Base-by-base conservation (phyloP, 2,797 vertebrate species). In the Cuniculus paca region DNA sequence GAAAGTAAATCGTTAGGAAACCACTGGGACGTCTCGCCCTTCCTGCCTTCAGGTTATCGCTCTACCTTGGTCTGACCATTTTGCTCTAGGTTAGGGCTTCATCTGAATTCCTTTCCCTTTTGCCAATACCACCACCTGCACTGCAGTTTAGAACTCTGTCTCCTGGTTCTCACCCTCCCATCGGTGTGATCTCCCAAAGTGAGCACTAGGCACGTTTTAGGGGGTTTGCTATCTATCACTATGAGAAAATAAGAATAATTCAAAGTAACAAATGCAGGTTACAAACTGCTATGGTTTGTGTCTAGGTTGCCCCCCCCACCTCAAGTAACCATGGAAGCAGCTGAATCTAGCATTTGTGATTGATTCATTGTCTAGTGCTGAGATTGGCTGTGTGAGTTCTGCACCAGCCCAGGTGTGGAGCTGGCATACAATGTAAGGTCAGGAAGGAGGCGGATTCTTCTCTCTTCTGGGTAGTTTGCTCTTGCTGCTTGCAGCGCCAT, bases 71-170 rank as follows among this genome's bases (percentile, higher is more conserved):
- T 24, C 65, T 1, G 4, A 24, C 14, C 12, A 75, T 68, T 85
- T 22, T 1, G 45, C 36, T 56, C 31, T n/a, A 56, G 0, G 0
- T 22, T 1, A 45, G 28, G 28, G 45, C 54, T 7, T 34, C 2
- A 9, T 42, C n/a, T 39, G 52, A 14, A 65, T 79, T 92, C 65
- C 7, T 77, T 92, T 68, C 88, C 36, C 6, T 42, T 39, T 79
- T 26, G 56, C 50, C 77, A 54, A 42, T 61, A 24, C 50, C 20
- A 7, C 39, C 42, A 20, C 79, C 22, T 48, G 74, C 7, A 17
- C 31, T 5, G 4, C 6, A 2, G 2, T 14, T 17, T 3, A 52
- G 19, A 74, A 63, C 14, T 75, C 72, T 1, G 12, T 63, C 63
- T 68, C 26, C 19, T 28, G 11, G 22, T 65, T 36, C 26, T n/a